Percentiles rank a stretch among this genome's conserved stretches.
Conservation (phyloP, 2,888 invertebrate species). For the Galerucella nymphaeae region DNA sequence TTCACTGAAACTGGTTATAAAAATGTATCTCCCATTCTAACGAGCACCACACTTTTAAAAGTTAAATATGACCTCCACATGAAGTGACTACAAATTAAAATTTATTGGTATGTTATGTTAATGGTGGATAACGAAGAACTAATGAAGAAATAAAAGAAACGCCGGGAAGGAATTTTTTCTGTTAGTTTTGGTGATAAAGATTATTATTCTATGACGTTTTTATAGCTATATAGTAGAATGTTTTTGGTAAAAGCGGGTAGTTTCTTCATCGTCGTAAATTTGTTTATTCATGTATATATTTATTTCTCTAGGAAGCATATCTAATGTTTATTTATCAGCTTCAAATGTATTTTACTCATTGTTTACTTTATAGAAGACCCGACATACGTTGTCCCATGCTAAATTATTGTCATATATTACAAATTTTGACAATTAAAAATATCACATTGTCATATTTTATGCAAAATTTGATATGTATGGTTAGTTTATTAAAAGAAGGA, state of each 20-base stretch:
- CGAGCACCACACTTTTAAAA: neutral
- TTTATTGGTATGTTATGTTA: constrained; percentile 37
- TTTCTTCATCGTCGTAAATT: neutral
- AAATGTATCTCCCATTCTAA: constrained; percentile 2
- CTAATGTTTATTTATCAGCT: neutral
- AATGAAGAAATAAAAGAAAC: constrained; percentile 31
- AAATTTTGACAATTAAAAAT: too few relatives aligned
- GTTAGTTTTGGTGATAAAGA: constrained; percentile 1
- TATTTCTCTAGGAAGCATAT: neutral
- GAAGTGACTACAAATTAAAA: constrained; percentile 34
- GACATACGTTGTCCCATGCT: too few relatives aligned
- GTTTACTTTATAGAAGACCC: neutral
- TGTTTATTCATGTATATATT: neutral
- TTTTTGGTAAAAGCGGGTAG: neutral
- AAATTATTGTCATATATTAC: too few relatives aligned
- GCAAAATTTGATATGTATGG: too few relatives aligned
- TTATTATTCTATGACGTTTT: constrained; percentile 11
- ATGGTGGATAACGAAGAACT: constrained; percentile 31
- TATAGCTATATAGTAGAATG: neutral
- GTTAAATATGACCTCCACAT: constrained; percentile 28
- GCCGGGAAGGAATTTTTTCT: constrained; percentile 1
- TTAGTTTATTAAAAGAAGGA: too few relatives aligned
- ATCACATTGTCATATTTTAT: too few relatives aligned
- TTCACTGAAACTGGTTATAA: neutral
- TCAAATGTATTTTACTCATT: neutral